phyloP scores from a whole-genome alignment of 1,140 invertebrate genomes.

The Drosophila jambulina region DNA sequence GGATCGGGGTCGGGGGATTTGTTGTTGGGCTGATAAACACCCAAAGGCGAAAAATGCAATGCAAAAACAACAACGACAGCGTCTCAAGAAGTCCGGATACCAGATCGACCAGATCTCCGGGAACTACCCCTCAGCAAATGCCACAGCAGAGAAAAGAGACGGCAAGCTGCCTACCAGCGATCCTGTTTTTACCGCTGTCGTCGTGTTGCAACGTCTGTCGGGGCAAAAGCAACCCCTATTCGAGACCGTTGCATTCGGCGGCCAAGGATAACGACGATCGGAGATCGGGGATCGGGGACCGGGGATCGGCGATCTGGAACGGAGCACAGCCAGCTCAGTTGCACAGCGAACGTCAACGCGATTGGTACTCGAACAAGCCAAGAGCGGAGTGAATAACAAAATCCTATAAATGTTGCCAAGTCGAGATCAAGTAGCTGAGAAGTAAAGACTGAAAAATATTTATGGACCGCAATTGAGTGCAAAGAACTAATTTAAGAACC shows the following conservation, averaged over 20 bases:
- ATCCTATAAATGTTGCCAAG: constrained; percentile 38
- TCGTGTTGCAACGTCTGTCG: constrained; percentile 30
- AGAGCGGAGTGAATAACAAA: constrained; percentile 30
- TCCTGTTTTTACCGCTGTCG: constrained; percentile 49
- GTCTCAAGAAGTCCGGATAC: constrained; percentile 56
- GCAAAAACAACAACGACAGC: constrained; percentile 60
- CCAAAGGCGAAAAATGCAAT: constrained; percentile 67
- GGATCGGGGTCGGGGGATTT: constrained; percentile 70
- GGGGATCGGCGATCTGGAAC: constrained; percentile 79
- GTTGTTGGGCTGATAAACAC: constrained; percentile 61
- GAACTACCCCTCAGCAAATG: constrained; percentile 36
- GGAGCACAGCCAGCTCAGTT: constrained; percentile 67
- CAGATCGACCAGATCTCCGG: constrained; percentile 11
- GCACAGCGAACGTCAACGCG: constrained; percentile 72
- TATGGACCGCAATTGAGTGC: constrained; percentile 52
- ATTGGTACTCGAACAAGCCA: constrained; percentile 47
- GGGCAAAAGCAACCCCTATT: constrained; percentile 66
- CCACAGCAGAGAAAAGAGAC: constrained; percentile 1
- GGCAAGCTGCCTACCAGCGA: constrained; percentile 15
- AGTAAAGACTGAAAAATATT: constrained; percentile 30
- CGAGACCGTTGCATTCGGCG: constrained; percentile 44
- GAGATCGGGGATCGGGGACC: constrained; percentile 30
- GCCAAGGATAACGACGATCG: constrained; percentile 70
- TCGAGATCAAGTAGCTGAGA: constrained; percentile 13
- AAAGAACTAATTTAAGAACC: constrained; percentile 76